Conservation (phyloP, 2,797 vertebrate genomes). For the Acanthurus tractus region DNA sequence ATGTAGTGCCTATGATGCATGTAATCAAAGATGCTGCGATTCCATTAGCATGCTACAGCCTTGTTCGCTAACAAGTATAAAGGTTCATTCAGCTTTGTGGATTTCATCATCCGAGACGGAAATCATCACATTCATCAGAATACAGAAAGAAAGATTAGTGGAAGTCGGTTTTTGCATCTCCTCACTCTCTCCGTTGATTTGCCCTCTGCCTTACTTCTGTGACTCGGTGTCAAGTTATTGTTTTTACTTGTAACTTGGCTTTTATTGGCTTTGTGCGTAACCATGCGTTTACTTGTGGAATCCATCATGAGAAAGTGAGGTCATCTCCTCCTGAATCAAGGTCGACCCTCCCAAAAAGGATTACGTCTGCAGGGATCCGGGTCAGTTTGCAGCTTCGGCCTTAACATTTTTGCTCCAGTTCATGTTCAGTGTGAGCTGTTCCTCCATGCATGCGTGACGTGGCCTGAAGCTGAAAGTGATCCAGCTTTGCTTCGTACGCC, state of each 20-base stretch:
- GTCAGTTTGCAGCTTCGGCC: conserved; percentile 23
- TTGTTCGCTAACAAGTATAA: background rate
- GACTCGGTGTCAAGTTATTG: too few species aligned
- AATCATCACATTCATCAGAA: background rate
- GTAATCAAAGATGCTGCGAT: conserved; percentile 24
- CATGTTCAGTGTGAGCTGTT: conserved; percentile 44
- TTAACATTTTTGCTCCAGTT: conserved; percentile 28
- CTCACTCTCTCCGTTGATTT: too few species aligned
- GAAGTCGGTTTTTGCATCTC: fast-evolving
- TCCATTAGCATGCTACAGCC: conserved; percentile 1
- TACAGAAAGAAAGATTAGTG: background rate
- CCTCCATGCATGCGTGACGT: conserved; percentile 19
- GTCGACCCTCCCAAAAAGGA: background rate
- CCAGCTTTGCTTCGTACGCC: conserved; percentile 16
- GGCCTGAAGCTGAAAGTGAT: conserved; percentile 41
- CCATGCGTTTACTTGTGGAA: background rate
- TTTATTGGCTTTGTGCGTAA: background rate
- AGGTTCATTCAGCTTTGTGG: background rate
- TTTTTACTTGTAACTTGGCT: background rate
- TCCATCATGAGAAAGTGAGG: background rate
- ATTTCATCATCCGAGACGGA: background rate
- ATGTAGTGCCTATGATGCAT: conserved; percentile 12
- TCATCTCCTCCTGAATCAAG: background rate
- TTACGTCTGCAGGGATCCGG: background rate
- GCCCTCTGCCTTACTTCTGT: background rate